phyloP scores from a whole-genome alignment of 2,888 invertebrate species.

The Metopia argyrocephala region DNA sequence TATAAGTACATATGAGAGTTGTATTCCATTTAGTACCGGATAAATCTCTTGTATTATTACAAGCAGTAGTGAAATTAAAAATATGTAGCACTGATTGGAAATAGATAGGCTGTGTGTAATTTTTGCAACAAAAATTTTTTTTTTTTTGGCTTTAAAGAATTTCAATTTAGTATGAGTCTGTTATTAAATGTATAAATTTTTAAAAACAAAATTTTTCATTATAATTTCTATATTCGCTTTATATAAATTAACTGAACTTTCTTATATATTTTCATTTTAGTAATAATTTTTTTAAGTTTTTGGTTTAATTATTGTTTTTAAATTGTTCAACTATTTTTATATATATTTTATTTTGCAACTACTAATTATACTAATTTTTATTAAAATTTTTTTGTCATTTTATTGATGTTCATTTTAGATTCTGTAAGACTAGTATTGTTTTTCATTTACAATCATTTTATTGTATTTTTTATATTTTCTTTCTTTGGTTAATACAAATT shows the following conservation, averaged over 20 bases:
- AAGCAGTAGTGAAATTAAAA: too few relatives aligned
- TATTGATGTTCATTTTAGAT: slow-evolving; percentile 20
- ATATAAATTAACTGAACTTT: neutral
- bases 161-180: too few relatives aligned
- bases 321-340: slow-evolving; percentile 32
- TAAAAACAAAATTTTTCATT: too few relatives aligned
- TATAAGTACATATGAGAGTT: too few relatives aligned
- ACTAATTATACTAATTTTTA: slow-evolving; percentile 22
- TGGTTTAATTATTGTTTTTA: slow-evolving; percentile 23
- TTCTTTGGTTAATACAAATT: slow-evolving; percentile 28
- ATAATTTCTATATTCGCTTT: neutral
- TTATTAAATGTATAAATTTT: too few relatives aligned
- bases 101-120: too few relatives aligned
- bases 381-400: slow-evolving; percentile 4
- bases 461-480: slow-evolving; percentile 16
- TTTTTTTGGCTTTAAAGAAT: too few relatives aligned
- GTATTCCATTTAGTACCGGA: too few relatives aligned
- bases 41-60: too few relatives aligned
- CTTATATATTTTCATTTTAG: neutral
- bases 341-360: slow-evolving; percentile 41
- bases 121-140: too few relatives aligned
- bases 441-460: slow-evolving; percentile 41
- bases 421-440: slow-evolving; percentile 45
- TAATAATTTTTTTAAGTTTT: slow-evolving; percentile 41
- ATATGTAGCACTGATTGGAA: too few relatives aligned